Evolutionary conservation across 2,797 vertebrate genomes (phyloP).

Genomic region (Intellagama lesueurii): DNA sequence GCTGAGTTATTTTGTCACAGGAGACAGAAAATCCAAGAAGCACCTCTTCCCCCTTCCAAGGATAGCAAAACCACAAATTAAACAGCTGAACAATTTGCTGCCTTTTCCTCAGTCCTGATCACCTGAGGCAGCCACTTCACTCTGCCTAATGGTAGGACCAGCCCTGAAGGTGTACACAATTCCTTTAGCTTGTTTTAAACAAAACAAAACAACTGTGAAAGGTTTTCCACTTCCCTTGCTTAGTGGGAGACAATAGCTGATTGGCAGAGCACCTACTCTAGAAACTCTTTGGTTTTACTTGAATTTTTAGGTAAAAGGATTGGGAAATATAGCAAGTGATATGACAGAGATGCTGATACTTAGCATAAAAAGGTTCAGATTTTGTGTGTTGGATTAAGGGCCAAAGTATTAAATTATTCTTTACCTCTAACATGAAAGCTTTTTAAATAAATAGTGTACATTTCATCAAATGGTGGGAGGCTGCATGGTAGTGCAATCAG

Average conservation of each 20-base stretch:
- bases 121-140: too few relatives aligned
- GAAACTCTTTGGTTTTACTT: neutral
- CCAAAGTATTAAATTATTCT: neutral
- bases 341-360: neutral
- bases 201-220: too few relatives aligned
- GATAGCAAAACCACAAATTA: too few relatives aligned
- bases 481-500: too few relatives aligned
- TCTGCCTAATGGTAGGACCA: too few relatives aligned
- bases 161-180: neutral
- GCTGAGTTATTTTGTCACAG: neutral
- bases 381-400: neutral
- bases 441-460: neutral
- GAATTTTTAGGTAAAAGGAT: neutral
- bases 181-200: too few relatives aligned
- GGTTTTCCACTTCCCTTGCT: neutral
- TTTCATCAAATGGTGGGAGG: neutral
- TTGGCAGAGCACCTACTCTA: neutral
- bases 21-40: neutral
- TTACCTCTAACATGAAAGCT: neutral
- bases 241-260: neutral
- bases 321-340: neutral
- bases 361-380: neutral
- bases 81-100: too few relatives aligned
- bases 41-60: neutral
- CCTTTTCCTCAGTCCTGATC: too few relatives aligned